Conservation (phyloP, 2,888 invertebrate species). For the Drosophila histrio region DNA sequence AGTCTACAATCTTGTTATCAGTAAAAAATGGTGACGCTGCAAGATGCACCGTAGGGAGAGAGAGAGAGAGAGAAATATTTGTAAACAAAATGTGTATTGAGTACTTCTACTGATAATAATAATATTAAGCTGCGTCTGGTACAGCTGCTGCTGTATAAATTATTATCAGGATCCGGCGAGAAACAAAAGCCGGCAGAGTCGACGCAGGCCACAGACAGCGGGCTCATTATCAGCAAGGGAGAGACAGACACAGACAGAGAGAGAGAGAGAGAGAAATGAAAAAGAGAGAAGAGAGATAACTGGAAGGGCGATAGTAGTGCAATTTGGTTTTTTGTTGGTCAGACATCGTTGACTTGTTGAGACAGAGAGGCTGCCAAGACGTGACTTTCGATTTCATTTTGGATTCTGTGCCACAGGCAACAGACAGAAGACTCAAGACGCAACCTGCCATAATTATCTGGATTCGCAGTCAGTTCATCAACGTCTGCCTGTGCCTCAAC, state of each 20-base stretch:
- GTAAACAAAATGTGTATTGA: constrained; percentile 17
- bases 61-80: constrained; percentile 24
- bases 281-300: constrained; percentile 41
- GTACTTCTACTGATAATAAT: constrained; percentile 7
- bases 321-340: constrained; percentile 39
- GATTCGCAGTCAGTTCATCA: constrained; percentile 52
- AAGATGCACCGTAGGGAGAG: constrained; percentile 17
- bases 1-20: constrained; percentile 26
- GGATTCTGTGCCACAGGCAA: constrained; percentile 45
- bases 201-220: constrained; percentile 8
- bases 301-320: constrained; percentile 59
- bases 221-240: constrained; percentile 49
- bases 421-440: constrained; percentile 11
- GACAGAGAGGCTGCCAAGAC: constrained; percentile 36
- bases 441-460: constrained; percentile 70
- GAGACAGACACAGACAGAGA: neutral
- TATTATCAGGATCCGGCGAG: constrained; percentile 61
- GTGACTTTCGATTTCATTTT: constrained; percentile 68
- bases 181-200: constrained; percentile 39
- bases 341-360: constrained; percentile 57
- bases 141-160: constrained; percentile 75
- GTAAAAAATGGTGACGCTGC: constrained; percentile 20
- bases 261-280: neutral
- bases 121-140: constrained; percentile 29
- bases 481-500: constrained; percentile 44